Evolutionary conservation across 2,888 invertebrate species (phyloP), one percentile per base, ranked within the genome.

Genomic region (Agrotis exclamationis): DNA sequence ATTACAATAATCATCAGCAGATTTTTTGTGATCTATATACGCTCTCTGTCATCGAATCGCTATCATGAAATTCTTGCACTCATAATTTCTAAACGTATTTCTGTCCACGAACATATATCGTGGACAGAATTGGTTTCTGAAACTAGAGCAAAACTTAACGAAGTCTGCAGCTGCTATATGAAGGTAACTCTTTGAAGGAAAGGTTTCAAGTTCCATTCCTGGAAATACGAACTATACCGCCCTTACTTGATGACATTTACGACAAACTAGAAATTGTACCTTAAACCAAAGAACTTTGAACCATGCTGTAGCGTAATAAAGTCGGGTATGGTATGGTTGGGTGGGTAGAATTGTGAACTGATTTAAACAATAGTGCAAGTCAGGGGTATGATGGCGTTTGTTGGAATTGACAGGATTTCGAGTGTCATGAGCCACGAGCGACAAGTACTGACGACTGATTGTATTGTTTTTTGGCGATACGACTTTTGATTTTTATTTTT

Each of bases 311-410:
- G n/a, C 6, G 63, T 0, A 3, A 44, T 69, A 74, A 54, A 63
- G 74, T 51, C 18, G n/a, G 18, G 24, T 72, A 57, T 57, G 66
- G 58, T 63, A 53, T 56, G 18, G 13, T 20, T 2, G 13, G 4
- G 33, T 13, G n/a, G n/a, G 5, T 33, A 24, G 28, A 51, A 48
- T 14, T 51, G 44, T 48, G 64, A 54, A 60, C 63, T 48, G 58
- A 76, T 71, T 78, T 59, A 79, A 78, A 79, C 71, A 82, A 85
- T 85, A 81, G 74, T 78, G 76, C 82, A 78, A 81, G 74, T 85
- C 83, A 81, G 74, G 70, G 75, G 77, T 77, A 72, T 77, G 65
- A 66, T 39, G 70, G 57, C 63, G 50, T 72, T 74, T 77, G 74
- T 59, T 81, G 79, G 70, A 81, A 74, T 66, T 83, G 79, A 75